Evolutionary conservation across 2,797 vertebrate species (phyloP), one percentile per base, ranked within the genome.

Genomic region (Mycteria americana): DNA sequence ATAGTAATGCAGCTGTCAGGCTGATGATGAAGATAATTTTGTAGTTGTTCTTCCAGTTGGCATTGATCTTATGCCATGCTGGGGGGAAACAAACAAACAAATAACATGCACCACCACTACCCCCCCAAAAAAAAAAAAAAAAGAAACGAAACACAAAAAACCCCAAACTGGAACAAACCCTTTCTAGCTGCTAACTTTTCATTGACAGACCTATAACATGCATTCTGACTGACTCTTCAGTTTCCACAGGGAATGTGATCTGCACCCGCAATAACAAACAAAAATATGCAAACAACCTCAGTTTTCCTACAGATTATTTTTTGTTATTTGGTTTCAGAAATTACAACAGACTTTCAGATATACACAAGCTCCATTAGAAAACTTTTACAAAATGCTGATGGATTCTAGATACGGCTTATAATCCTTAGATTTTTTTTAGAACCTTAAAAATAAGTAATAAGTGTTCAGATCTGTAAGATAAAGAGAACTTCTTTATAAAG

Each of bases 111-210:
- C 5, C 18, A 69, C 28, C 9, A 6, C 27, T 4, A 31, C 3
- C 21, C 25, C 18, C 10, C 5, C 1, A 3, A n/a, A 16, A 18
- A 7, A 24, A 45, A 10, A 6, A 11, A 2, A 5, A 7, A 13
- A 14, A 4, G 13, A 22, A 37, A 14, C 27, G 24, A 31, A 63
- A 14, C 7, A 45, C 23, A 43, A 12, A 39, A 22, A 33, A 39
- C 13, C 2, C 11, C 13, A 85, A 39, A 73, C 16, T 22, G 43
- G 75, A 80, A 48, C 35, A 68, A 68, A 22, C 3, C 4, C 1
- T 35, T 54, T 54, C 13, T 62, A 21, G 15, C 13, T n/a, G 48
- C 28, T 63, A 83, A 39, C 18, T 65, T 65, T 91, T 60, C 11
- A 24, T 15, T 80, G 53, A 11, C 18, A 69, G 18, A 75, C 31